Base-by-base conservation (phyloP, 2,888 invertebrate genomes). In the Craniophora ligustri region DNA sequence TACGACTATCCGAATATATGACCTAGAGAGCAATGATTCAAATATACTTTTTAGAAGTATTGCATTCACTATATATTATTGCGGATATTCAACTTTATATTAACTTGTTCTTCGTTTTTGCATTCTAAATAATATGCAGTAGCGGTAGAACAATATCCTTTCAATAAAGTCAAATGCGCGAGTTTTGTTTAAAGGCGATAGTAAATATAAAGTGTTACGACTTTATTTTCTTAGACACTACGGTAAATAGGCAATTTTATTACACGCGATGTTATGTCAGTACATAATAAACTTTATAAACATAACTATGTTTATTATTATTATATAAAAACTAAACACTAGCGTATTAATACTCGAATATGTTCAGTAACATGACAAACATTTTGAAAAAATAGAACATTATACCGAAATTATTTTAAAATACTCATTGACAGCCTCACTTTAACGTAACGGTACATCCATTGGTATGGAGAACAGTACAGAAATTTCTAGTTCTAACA, bases 221-320 rank as follows among this genome's bases (percentile, higher is more conserved):
- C 34, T 53, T 69, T 64, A 66, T 57, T 28, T 44, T 47, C 59
- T 59, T 63, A 54, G 36, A 45, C 10, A 32, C 65, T 73, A 67
- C 47, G 62, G 65, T 67, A 63, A 67, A 75, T 75, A 79, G 76
- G 75, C 76, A 75, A 68, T 71, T 71, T 75, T 63, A 61, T 74
- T 77, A 77, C 64, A 77, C 59, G 67, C 59, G 59, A 63, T 57
- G 49, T 56, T 42, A 50, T 32, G 75, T 80, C 72, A 70, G 77
- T 81, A 78, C 73, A 67, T 68, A 81, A 86, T 87, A 86, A 84
- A 87, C 85, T 86, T 77, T 86, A 78, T 69, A 85, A 86, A 87
- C 85, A 82, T 75, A 86, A 86, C 84, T 81, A 79, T 78, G 76
- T 82, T 82, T 82, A 75, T 73, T 81, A 60, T 81, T 78, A 49